Conservation (phyloP, 2,797 vertebrate species). For the Spea hammondii region DNA sequence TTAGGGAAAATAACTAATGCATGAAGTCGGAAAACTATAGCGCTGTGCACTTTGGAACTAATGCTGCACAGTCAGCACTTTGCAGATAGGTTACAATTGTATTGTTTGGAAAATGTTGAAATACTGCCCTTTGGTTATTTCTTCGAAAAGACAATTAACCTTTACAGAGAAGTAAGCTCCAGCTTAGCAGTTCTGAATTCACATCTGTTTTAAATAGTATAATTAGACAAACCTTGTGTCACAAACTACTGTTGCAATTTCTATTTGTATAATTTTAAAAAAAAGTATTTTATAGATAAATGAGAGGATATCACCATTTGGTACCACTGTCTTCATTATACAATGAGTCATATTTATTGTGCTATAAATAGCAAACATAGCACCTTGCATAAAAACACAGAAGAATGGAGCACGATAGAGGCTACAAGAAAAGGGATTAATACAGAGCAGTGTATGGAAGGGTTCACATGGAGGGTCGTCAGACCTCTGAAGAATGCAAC, state of each 20-base stretch:
- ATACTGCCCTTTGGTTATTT: constrained; percentile 44
- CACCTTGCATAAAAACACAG: background rate
- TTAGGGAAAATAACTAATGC: constrained; percentile 46
- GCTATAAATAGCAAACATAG: constrained; percentile 9
- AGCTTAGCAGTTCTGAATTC: constrained; percentile 2
- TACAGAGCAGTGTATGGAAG: background rate
- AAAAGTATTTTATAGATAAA: background rate
- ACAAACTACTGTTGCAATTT: background rate
- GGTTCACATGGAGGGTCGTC: too few species aligned
- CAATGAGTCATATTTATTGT: constrained; percentile 3
- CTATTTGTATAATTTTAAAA: constrained; percentile 7
- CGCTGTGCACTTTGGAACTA: constrained; percentile 40
- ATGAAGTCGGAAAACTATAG: constrained; percentile 43
- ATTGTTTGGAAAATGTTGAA: constrained; percentile 28
- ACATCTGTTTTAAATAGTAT: constrained; percentile 19
- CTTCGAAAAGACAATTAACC: constrained; percentile 48
- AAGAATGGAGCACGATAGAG: background rate
- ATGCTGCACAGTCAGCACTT: constrained; percentile 15
- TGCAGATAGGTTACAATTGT: constrained; percentile 35
- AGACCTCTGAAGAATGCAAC: too few species aligned
- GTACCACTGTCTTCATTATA: background rate
- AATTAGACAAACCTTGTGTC: constrained; percentile 22
- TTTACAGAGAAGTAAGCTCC: constrained; percentile 29
- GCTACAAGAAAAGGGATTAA: background rate
- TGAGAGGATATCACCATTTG: background rate